Evolutionary conservation across 2,113 vertebrate species (phyloP), one percentile per base, ranked within the genome.

Genomic region (Camelus bactrianus): DNA sequence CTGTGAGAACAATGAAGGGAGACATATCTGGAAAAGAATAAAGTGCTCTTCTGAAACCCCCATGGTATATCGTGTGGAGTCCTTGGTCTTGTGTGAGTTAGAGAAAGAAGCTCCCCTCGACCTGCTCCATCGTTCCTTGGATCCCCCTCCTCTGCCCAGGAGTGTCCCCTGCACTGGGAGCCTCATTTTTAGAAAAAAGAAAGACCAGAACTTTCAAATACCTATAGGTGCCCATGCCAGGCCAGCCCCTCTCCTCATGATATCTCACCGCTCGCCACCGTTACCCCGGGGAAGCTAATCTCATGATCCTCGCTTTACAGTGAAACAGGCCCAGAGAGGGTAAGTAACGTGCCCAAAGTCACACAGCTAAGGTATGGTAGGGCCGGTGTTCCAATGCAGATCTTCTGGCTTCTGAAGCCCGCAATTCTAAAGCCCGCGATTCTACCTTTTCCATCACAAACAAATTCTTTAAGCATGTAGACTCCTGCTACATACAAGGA

Each of bases 261-360:
- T 6, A 50, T 8, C 52, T 26, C 72, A 62, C 10, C 6, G 3
- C 62, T 56, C 4, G 19, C 87, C 19, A 6, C 17, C 2, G 32
- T 30, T 22, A 54, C 20, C 30, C 2, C 16, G 6, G 5, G 2
- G 20, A n/a, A 3, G 52, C 79, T 35, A 4, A 17, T 0, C 22
- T 32, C 35, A 32, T 1, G 20, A 65, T 48, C 80, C 26, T 48
- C 15, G 11, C 24, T 48, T 65, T 28, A 58, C 56, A 79, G 2
- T 14, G n/a, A 70, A 58, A 48, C 28, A 30, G 38, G 35, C 77
- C 83, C 84, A 84, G 72, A 94, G 62, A 73, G 64, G 64, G 26
- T 50, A 65, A 38, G 64, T 1, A 8, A 58, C 32, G 13, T 13
- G 30, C 12, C 48, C 26, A 24, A 32, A 80, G 85, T 30, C 38